Base-by-base conservation (phyloP, 2,888 invertebrate species). In the Diarsia dahlii region DNA sequence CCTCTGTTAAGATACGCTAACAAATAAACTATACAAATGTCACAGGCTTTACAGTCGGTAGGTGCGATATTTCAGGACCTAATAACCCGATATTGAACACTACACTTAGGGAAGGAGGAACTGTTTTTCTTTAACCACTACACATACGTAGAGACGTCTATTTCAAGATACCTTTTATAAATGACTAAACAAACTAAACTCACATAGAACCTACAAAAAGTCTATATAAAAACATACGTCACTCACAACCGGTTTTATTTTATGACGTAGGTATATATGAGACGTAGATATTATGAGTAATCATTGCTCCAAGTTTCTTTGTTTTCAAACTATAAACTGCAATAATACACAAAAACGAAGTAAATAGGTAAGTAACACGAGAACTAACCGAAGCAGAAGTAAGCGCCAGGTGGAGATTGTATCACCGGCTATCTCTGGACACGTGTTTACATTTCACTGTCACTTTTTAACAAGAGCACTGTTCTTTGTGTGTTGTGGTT, bases 391-490 rank as follows among this genome's bases (percentile, higher is more conserved):
- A 88, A 87, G 78, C 66, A 78, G 71, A 65, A 74, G 79, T 67
- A 68, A 76, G 79, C 71, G 78, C 50, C n/a, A 76, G 28, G n/a
- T 48, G 58, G 56, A 48, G 75, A 52, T 39, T 56, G 66, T 75
- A 52, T 67, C 75, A 80, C 76, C 52, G 76, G 63, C 63, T 73
- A 82, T 66, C 74, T 73, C 56, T 28, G 20, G 39, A 71, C 89
- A 87, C 87, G 87, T 88, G 87, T 74, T 79, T 71, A 63, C 87
- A 82, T 74, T 82, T 90, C 95, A 95, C 95, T 95, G 91, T 94
- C 95, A 95, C 95, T 95, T 94, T 94, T 90, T 88, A 92, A 90
- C 87, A 71, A 71, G 83, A 88, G 81, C 91, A 91, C 90, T 89
- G 76, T 87, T 84, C 89, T 88, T 88, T 90, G 90, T 90, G 90